Evolutionary conservation across 2,888 invertebrate species (phyloP).

Genomic region (Cerastis rubricosa): DNA sequence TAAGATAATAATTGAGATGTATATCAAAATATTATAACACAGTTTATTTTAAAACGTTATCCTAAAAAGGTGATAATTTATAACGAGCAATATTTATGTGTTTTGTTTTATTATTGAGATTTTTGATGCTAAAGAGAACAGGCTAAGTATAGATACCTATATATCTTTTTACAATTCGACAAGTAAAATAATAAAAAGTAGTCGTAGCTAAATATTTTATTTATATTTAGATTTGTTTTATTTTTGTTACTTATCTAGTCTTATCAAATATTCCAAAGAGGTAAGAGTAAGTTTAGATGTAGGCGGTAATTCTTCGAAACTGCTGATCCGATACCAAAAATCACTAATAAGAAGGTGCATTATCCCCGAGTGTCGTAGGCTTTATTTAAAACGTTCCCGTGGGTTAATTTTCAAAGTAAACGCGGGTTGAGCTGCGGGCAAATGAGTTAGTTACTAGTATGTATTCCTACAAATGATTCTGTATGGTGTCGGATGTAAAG

Average conservation of each 20-base stretch:
- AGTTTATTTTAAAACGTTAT: background rate
- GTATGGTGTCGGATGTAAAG: too few relatives aligned
- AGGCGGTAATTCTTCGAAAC: background rate
- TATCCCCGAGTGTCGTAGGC: background rate
- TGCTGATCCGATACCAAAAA: background rate
- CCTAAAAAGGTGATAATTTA: slow-evolving; percentile 51
- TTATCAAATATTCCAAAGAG: background rate
- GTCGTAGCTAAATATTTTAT: too few relatives aligned
- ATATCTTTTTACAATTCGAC: background rate
- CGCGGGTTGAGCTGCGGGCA: background rate
- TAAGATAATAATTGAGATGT: slow-evolving; percentile 51
- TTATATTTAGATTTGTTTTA: background rate
- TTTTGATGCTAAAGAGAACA: background rate
- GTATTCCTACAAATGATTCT: too few relatives aligned
- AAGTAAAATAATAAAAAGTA: background rate
- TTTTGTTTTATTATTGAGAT: slow-evolving; percentile 25
- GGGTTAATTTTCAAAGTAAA: background rate
- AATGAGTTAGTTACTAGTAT: background rate
- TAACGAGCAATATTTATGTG: background rate
- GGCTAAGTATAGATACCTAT: background rate
- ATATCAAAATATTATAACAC: slow-evolving; percentile 15
- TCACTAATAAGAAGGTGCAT: background rate
- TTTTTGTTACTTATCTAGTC: background rate
- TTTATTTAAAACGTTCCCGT: background rate
- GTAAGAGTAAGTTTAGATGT: background rate